phyloP scores from a whole-genome alignment of 2,888 invertebrate genomes.

The Augiades crinisus region DNA sequence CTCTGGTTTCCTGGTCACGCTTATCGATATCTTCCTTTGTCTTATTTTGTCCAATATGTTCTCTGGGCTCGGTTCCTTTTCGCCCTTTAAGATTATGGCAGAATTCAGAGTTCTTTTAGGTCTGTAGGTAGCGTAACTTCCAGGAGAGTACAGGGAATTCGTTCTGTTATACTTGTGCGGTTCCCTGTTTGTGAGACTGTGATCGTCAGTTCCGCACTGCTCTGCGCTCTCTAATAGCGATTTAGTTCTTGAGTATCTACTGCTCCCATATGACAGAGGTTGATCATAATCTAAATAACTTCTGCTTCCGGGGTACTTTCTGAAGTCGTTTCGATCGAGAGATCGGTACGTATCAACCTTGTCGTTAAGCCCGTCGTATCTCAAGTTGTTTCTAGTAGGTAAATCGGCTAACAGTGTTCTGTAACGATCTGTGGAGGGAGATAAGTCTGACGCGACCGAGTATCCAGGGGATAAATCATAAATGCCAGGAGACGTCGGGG shows the following conservation, averaged over 20 bases:
- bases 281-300: constrained; percentile 71
- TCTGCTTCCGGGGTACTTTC: constrained; percentile 63
- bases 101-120: constrained; percentile 74
- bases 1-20: constrained; percentile 72
- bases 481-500: constrained; percentile 63
- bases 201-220: constrained; percentile 54
- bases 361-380: constrained; percentile 67
- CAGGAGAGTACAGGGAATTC: constrained; percentile 73
- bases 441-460: constrained; percentile 62
- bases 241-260: constrained; percentile 70
- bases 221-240: constrained; percentile 70
- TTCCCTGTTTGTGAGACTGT: constrained; percentile 55
- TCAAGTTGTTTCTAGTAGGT: constrained; percentile 56
- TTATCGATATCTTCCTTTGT: constrained; percentile 74
- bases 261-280: constrained; percentile 59
- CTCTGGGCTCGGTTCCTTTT: constrained; percentile 75
- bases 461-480: constrained; percentile 68
- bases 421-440: constrained; percentile 71
- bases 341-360: constrained; percentile 74
- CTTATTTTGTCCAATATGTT: constrained; percentile 76
- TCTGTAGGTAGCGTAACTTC: constrained; percentile 75
- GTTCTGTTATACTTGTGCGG: constrained; percentile 70
- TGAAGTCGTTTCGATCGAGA: constrained; percentile 71
- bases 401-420: constrained; percentile 62
- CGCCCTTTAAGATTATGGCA: constrained; percentile 74